phyloP scores from a whole-genome alignment of 2,888 invertebrate species.

The Clepsis dumicolana region DNA sequence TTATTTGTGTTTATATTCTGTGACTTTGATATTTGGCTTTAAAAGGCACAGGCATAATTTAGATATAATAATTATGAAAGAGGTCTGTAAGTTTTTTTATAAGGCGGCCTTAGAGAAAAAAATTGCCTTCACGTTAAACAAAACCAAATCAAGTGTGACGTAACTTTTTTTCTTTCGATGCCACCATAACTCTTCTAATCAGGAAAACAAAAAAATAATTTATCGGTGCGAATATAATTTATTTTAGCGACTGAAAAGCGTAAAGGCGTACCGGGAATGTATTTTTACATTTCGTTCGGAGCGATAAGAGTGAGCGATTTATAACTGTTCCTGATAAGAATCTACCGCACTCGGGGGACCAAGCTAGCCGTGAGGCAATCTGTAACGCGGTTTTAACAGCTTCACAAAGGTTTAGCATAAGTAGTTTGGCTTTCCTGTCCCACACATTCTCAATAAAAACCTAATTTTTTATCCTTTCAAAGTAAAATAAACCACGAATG shows the following conservation, averaged over 20 bases:
- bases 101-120: background rate
- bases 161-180: background rate
- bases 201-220: conserved; percentile 12
- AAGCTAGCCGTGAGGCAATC: conserved; percentile 50
- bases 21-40: too few relatives aligned
- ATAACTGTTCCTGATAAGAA: conserved; percentile 60
- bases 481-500: too few relatives aligned
- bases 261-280: conserved; percentile 48
- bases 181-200: conserved; percentile 11
- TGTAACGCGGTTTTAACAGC: conserved; percentile 53
- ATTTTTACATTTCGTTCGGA: conserved; percentile 56
- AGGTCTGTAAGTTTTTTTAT: background rate
- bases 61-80: too few relatives aligned
- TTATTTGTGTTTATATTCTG: too few relatives aligned
- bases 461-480: too few relatives aligned
- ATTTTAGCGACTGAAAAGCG: conserved; percentile 46
- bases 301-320: conserved; percentile 64
- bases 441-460: background rate
- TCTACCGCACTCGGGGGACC: conserved; percentile 58
- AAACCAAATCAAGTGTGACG: background rate
- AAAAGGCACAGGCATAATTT: too few relatives aligned
- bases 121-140: background rate
- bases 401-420: conserved; percentile 40
- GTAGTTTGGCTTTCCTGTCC: conserved; percentile 22
- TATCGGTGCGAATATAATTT: conserved; percentile 19